Conservation (phyloP, 2,113 vertebrate species). For the Serinus canaria region DNA sequence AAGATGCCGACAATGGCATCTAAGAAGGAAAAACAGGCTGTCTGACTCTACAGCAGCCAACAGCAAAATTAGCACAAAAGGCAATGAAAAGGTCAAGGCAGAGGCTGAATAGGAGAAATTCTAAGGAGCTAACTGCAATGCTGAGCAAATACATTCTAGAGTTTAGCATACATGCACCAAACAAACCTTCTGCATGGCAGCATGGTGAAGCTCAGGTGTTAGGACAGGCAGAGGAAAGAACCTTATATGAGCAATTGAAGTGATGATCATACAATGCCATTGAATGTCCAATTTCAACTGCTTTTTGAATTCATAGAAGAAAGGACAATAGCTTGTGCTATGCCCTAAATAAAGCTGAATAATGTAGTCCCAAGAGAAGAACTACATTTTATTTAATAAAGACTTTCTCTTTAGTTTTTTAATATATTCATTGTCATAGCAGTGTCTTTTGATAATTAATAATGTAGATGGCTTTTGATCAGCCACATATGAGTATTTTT, state of each 20-base stretch:
- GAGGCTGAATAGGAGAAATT: neutral
- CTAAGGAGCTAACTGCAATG: neutral
- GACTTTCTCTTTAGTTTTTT: neutral
- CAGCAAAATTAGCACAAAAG: constrained; percentile 56
- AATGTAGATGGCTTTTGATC: constrained; percentile 4
- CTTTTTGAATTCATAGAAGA: neutral
- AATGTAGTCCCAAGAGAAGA: neutral
- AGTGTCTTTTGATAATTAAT: constrained; percentile 24
- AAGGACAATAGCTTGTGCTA: neutral
- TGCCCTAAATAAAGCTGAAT: neutral
- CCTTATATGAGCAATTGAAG: neutral
- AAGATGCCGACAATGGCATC: constrained; percentile 51
- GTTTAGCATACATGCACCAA: constrained; percentile 38
- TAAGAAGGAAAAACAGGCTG: constrained; percentile 42
- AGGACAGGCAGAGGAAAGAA: constrained; percentile 13
- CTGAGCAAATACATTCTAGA: constrained; percentile 41
- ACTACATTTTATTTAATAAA: neutral
- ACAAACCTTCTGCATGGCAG: neutral
- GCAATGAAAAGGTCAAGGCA: constrained; percentile 23
- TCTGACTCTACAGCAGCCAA: constrained; percentile 63
- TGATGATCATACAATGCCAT: neutral
- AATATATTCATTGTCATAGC: neutral
- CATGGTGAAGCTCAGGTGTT: constrained; percentile 7
- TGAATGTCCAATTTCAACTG: constrained; percentile 5
- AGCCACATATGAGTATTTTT: neutral